phyloP scores from a whole-genome alignment of 2,113 vertebrate species.

The Speoplatyrhinus poulsoni region DNA sequence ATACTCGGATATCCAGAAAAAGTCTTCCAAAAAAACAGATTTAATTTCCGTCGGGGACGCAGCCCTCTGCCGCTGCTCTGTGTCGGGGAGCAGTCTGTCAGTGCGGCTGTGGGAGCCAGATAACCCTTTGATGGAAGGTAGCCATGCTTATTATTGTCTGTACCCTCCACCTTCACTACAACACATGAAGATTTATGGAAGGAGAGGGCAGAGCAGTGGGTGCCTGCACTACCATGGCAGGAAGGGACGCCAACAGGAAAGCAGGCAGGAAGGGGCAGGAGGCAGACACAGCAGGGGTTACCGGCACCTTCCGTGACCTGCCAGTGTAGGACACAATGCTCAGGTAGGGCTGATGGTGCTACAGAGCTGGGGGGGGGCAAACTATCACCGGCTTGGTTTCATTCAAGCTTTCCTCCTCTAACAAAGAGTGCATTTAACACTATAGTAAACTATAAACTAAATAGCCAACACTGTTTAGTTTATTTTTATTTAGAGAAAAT shows the following conservation, averaged over 20 bases:
- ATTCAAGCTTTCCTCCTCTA: constrained; percentile 32
- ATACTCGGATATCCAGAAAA: too few relatives aligned
- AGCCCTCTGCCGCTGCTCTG: constrained; percentile 61
- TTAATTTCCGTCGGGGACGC: constrained; percentile 50
- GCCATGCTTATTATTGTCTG: constrained; percentile 73
- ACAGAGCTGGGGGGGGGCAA: constrained; percentile 49
- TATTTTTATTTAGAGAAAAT: too few relatives aligned
- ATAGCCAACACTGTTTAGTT: constrained; percentile 14
- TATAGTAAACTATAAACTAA: not conserved
- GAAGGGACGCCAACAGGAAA: constrained; percentile 70
- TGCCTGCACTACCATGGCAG: constrained; percentile 69
- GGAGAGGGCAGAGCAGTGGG: constrained; percentile 67
- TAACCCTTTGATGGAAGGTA: constrained; percentile 79
- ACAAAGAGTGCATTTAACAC: constrained; percentile 45
- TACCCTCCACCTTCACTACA: constrained; percentile 72
- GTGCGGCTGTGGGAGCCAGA: constrained; percentile 74
- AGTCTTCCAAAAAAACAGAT: constrained; percentile 20
- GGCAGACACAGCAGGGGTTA: constrained; percentile 56
- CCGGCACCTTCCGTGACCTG: constrained; percentile 64
- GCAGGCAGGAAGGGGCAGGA: constrained; percentile 61
- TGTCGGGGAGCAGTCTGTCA: constrained; percentile 69
- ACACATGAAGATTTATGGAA: constrained; percentile 77
- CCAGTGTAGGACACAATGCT: constrained; percentile 59
- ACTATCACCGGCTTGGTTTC: constrained; percentile 49
- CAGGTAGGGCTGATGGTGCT: constrained; percentile 44